These are phyloP conservation scores for Aphelinus certus DNA, from an alignment of 1,140 invertebrate genomes.

Conservation along the genomic window DNA sequence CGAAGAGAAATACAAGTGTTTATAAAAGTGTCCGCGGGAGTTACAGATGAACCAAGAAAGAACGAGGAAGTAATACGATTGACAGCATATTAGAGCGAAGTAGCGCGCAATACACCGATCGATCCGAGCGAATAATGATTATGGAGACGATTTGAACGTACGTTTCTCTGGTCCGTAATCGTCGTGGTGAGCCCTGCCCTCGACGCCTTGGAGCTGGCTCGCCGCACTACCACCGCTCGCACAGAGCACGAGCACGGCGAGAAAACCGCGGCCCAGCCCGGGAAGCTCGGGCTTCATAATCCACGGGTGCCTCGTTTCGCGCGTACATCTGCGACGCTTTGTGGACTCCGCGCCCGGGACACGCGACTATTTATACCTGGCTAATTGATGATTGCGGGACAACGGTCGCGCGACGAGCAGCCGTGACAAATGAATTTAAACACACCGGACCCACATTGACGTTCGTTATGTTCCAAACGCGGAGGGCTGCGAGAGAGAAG, in stretches of 20 bases:
- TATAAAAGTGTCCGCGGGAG: no score
- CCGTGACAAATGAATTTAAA: slow-evolving; percentile 54
- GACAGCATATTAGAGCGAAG: no score
- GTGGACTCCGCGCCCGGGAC: not conserved
- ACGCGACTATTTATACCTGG: slow-evolving; percentile 3
- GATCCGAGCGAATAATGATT: no score
- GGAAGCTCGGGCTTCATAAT: not conserved
- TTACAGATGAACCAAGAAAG: not conserved
- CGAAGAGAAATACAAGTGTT: no score
- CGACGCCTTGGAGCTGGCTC: not conserved
- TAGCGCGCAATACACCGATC: no score
- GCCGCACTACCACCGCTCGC: not conserved
- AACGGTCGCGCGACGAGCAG: slow-evolving; percentile 41
- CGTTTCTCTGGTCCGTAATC: slow-evolving; percentile 50
- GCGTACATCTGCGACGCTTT: slow-evolving; percentile 8
- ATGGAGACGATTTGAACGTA: slow-evolving; percentile 41
- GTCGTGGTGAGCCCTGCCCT: slow-evolving; percentile 12
- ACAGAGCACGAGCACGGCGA: not conserved
- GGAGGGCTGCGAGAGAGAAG: no score
- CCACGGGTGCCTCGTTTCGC: not conserved
- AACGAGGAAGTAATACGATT: not conserved
- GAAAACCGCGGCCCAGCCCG: slow-evolving; percentile 1
- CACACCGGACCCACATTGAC: slow-evolving; percentile 18
- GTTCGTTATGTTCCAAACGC: no score
- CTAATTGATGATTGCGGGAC: not conserved